Percentiles rank a stretch among this genome's conserved stretches.
Conservation (phyloP, 2,888 invertebrate genomes). For the Apamea epomidion region DNA sequence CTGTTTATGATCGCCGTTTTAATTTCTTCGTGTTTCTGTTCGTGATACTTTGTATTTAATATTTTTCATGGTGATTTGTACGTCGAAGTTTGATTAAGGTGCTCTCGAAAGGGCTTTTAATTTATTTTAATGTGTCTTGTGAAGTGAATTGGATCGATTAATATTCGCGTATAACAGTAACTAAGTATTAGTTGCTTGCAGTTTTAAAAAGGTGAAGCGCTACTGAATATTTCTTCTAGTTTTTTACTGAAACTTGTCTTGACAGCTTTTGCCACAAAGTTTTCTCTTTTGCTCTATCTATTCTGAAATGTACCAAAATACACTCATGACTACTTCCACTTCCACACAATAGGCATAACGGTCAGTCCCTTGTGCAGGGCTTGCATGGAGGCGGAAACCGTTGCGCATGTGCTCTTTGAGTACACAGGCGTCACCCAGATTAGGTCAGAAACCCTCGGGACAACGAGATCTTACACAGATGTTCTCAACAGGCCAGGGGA, state of each 20-base stretch:
- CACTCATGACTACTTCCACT: no score
- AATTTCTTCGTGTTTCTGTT: slow-evolving; percentile 61
- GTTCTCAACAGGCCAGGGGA: no score
- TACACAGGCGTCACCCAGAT: no score
- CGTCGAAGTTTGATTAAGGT: slow-evolving; percentile 50
- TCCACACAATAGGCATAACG: no score
- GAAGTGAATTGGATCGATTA: slow-evolving; percentile 49
- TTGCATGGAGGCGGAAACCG: no score
- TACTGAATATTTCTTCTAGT: neutral
- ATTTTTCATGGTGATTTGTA: slow-evolving; percentile 59
- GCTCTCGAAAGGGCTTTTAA: slow-evolving; percentile 44
- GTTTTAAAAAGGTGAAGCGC: neutral
- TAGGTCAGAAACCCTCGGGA: no score
- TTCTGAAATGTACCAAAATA: neutral
- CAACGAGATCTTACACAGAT: no score
- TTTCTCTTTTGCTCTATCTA: neutral
- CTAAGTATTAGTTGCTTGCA: neutral
- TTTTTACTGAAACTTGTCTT: neutral
- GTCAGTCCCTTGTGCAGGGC: no score
- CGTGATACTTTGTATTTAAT: slow-evolving; percentile 61
- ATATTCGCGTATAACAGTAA: slow-evolving; percentile 28
- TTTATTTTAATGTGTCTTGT: slow-evolving; percentile 53
- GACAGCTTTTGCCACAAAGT: neutral
- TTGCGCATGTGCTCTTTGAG: no score
- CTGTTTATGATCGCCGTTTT: slow-evolving; percentile 73